Base-by-base conservation (phyloP, 2,113 vertebrate genomes). In the Ascaphus truei region DNA sequence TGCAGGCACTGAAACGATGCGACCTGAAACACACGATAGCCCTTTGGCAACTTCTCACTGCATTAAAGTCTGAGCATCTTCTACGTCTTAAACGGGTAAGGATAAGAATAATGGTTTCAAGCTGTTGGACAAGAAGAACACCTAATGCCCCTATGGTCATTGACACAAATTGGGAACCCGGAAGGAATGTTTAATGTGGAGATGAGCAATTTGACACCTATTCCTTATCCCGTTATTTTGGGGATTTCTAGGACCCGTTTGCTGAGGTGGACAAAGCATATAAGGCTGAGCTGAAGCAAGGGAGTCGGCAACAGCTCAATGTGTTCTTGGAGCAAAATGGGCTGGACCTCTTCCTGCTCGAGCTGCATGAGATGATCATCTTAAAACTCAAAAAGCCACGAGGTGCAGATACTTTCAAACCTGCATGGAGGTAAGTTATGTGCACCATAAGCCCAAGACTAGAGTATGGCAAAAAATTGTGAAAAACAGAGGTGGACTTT, bases 321-420 rank as follows among this genome's bases (percentile, higher is more conserved):
- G 31, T 71, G 1, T 98, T 93, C 85, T 89, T 95, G 23, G 80
- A 85, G 1, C 88, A 91, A 63, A 75, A 74, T 3, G 81, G 84
- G 2, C 79, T 93, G n/a, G 92, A 96, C 34, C 25, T 59, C 29
- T 95, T 98, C 78, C 83, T 98, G 45, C 79, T 94, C 75, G 94
- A 98, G 81, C 91, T 98, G 71, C 95, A 98, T 0, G 94, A 98
- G 75, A 91, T 98, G 82, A 92, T 99, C 3, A 2, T 89, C 66
- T 72, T 98, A 62, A 89, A 73, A 43, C 84, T 98, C 31, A 92
- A 85, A 73, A 77, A 18, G 9, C 63, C 80, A 12, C 72, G 29
- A 0, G 71, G 84, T 2, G 52, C 57, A 1, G 86, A 81, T 5
- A 80, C 77, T n/a, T 94, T 73, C 83, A 91, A 2, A 15, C 86